Evolutionary conservation across 2,888 invertebrate genomes (phyloP), one percentile per base, ranked within the genome.

Genomic region (Lithophane semibrunnea): DNA sequence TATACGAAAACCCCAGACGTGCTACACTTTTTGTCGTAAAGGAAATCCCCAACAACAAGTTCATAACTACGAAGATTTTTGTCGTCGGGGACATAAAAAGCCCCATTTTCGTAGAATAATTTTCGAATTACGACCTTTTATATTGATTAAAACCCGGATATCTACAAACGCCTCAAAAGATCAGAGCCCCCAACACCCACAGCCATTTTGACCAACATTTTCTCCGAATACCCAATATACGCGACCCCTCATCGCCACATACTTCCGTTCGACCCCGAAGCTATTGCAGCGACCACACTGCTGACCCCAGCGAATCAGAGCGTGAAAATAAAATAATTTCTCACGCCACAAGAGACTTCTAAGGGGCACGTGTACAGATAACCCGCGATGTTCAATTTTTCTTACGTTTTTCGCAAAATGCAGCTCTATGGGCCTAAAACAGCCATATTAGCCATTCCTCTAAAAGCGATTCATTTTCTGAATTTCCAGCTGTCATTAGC

Each of bases 271-370:
- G 52, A 24, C 10, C 74, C 68, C 72, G 37, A 75, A 75, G 42
- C 76, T 60, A 82, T 75, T 70, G 73, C 58, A 52, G 69, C 29
- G 56, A 73, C 68, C 29, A 63, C 65, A 52, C 74, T 49, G 69
- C 85, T 80, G 75, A 80, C 71, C 75, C 74, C 56, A 69, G 42
- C 16, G 81, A 82, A 82, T 58, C 75, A 66, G 82, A 75, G 81
- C 82, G 54, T 82, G 71, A 80, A 82, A 74, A 84, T 75, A 75
- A 72, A 73, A 79, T 63, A 78, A 68, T 78, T 54, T 70, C 54
- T 74, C 71, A 29, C 10, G 63, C 37, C 13, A 52, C 52, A 21
- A 13, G 61, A 47, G 29, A 2, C 16, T 54, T 65, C 16, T 37
- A 54, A 37, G 29, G 16, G 9, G 21, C 4, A 52, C 13, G 1